These are phyloP conservation scores for Hemithea aestivaria DNA, from an alignment of 2,888 invertebrate genomes.

Conservation along the genomic window DNA sequence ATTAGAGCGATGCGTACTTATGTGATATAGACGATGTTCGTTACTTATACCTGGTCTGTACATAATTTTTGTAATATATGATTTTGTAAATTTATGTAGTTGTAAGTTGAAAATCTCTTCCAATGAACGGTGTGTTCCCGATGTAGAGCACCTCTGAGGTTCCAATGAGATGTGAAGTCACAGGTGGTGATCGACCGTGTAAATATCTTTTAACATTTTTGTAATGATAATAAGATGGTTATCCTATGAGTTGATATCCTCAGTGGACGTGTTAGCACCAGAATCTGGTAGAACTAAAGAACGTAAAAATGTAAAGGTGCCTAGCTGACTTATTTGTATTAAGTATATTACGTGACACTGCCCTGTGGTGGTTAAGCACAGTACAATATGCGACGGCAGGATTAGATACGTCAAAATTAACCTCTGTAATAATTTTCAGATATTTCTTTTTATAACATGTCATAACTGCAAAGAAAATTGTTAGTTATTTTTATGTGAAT, in stretches of 20 bases:
- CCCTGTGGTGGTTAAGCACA: constrained; percentile 7
- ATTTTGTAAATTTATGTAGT: constrained; percentile 33
- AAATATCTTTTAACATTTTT: constrained; percentile 25
- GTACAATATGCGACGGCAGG: constrained; percentile 11
- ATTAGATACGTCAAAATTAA: too few species aligned
- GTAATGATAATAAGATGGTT: constrained; percentile 24
- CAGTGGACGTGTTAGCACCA: constrained; percentile 19
- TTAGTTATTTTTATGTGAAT: too few species aligned
- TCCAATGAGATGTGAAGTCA: constrained; percentile 35
- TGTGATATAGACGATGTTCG: constrained; percentile 73
- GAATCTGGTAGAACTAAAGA: constrained; percentile 5
- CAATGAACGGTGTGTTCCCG: constrained; percentile 43
- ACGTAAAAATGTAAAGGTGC: constrained; percentile 5
- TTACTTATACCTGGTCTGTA: constrained; percentile 66
- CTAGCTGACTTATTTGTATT: constrained; percentile 5
- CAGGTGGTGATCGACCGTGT: constrained; percentile 24
- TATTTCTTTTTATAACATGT: too few species aligned
- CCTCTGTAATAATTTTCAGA: not conserved
- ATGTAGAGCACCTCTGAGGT: constrained; percentile 36
- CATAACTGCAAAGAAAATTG: too few species aligned
- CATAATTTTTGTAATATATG: constrained; percentile 58
- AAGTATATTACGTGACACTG: constrained; percentile 8
- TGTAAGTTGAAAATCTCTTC: constrained; percentile 48
- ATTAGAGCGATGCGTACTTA: constrained; percentile 65
- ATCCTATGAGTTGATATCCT: constrained; percentile 33